Evolutionary conservation across 2,888 invertebrate species (phyloP), one percentile per base, ranked within the genome.

Genomic region (Papilio demoleus): DNA sequence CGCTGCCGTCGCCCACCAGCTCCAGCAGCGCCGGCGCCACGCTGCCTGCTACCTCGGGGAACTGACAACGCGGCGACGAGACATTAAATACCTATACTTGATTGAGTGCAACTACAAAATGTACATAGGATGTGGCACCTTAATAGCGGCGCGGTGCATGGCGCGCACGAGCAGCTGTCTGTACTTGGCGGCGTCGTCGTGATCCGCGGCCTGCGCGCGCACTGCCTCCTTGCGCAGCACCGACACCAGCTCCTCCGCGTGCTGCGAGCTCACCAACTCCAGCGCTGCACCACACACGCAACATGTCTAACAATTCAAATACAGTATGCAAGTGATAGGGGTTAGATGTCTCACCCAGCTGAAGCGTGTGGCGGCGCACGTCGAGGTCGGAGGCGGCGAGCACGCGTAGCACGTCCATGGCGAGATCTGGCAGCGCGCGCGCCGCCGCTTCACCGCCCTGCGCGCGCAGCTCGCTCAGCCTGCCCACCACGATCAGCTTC

Each of bases 371-470:
- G 71, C 95, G 95, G 62, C 98, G 93, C 0, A 99, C 99, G 93
- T 99, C 99, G 75, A 99, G 94, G 84, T 99, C 99, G 3, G 99
- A 98, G 50, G 97, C 96, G 70, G 97, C 95, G 70, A 99, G 92
- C 58, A 99, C 99, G 19, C 99, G 93, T 74, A 99, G 93, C 80
- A 99, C 97, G 90, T 99, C 99, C 99, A 99, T 99, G 58, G 99
- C 98, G 19, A 98, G 93, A 79, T 97, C 98, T 74, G 96, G 95
- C 70, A 97, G 90, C 2, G 97, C 96, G 74, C 96, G 94, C 68
- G 96, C 94, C 64, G 98, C 93, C 70, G 97, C 94, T 19, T 98
- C 97, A 74, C 97, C 95, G 80, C 98, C 98, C 86, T 97, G 97
- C 63, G 94, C 94, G 73, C 96, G 96, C 85, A 99, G 94, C 1